Percentiles rank a stretch among this genome's conserved stretches.
Evolutionary conservation across 2,888 invertebrate genomes (phyloP).

Genomic region (Hoplodrina ambigua): DNA sequence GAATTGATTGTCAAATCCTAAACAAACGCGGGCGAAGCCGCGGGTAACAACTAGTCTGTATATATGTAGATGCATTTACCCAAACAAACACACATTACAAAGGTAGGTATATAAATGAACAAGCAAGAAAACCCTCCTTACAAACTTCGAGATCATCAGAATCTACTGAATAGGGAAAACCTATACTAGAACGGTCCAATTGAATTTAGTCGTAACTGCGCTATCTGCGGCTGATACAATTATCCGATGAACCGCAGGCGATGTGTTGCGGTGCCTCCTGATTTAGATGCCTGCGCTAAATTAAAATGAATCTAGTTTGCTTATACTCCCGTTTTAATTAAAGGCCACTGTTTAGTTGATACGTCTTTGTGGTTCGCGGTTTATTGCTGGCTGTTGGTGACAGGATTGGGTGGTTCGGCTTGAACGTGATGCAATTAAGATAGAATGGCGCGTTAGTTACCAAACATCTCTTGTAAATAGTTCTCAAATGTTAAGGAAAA

Average conservation of each 20-base stretch:
- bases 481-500: too few species aligned
- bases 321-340: conserved; percentile 51
- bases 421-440: conserved; percentile 5
- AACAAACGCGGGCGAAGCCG: too few species aligned
- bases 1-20: too few species aligned
- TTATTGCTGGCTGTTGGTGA: conserved; percentile 20
- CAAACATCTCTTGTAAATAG: background rate
- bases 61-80: too few species aligned
- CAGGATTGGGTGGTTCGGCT: background rate
- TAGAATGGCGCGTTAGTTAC: background rate
- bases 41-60: too few species aligned
- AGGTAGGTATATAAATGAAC: background rate
- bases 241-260: conserved; percentile 47
- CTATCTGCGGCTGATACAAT: conserved; percentile 55
- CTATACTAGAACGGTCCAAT: conserved; percentile 34
- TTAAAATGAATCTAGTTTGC: conserved; percentile 57
- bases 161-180: conserved; percentile 16
- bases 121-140: background rate
- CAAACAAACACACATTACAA: too few species aligned
- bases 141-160: conserved; percentile 15
- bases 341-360: conserved; percentile 37
- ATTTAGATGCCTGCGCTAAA: conserved; percentile 52
- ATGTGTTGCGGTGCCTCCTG: conserved; percentile 46
- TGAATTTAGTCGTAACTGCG: conserved; percentile 51
- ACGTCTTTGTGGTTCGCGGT: conserved; percentile 28